phyloP scores from a whole-genome alignment of 2,888 invertebrate species.

The Amitus sp. region DNA sequence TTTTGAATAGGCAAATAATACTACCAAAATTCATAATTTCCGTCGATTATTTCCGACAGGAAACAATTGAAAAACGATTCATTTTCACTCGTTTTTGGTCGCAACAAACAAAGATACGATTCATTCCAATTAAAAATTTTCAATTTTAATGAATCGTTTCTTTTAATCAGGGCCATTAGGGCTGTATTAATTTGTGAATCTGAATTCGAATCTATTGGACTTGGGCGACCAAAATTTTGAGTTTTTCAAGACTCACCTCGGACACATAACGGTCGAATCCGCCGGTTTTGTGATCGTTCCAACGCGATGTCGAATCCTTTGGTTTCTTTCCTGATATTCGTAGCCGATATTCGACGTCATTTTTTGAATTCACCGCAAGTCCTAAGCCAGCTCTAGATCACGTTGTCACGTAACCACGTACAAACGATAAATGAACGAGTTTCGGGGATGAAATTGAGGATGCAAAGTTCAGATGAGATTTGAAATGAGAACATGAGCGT shows the following conservation, averaged over 20 bases:
- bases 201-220: too few relatives aligned
- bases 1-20: too few relatives aligned
- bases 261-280: conserved; percentile 54
- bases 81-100: too few relatives aligned
- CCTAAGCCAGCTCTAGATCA: neutral
- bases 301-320: conserved; percentile 56
- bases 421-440: neutral
- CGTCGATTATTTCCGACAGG: too few relatives aligned
- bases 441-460: neutral
- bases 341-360: conserved; percentile 60
- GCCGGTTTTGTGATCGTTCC: conserved; percentile 55
- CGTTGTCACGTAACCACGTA: neutral
- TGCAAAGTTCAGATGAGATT: conserved; percentile 11
- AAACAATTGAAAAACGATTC: too few relatives aligned
- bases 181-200: too few relatives aligned
- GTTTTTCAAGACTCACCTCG: conserved; percentile 38
- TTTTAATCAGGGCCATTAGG: too few relatives aligned
- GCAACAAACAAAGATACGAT: too few relatives aligned
- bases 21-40: too few relatives aligned
- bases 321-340: conserved; percentile 60
- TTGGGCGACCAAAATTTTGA: too few relatives aligned
- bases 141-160: too few relatives aligned
- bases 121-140: too few relatives aligned
- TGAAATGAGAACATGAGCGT: conserved; percentile 16
- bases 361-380: conserved; percentile 1